A percentile compares a stretch with the other conserved stretches of the same genome.
These are phyloP conservation scores for Prunella strophiata DNA, from an alignment of 2,797 vertebrate species.

Conservation along the genomic window DNA sequence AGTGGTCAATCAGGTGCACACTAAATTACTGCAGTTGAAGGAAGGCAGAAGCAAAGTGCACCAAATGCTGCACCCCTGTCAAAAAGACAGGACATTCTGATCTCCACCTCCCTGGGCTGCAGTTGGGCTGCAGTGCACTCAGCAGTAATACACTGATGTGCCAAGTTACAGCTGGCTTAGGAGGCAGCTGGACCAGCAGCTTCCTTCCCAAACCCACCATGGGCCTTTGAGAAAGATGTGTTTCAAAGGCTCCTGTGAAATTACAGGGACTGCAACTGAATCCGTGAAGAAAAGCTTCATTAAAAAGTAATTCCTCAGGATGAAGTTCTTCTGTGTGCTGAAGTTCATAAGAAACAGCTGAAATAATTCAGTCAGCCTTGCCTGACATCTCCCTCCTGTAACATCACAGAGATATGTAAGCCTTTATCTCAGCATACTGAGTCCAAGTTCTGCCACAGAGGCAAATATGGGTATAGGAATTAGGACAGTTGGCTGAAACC, in stretches of 20 bases:
- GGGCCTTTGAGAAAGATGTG: background rate
- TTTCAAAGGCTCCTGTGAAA: background rate
- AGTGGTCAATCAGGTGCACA: background rate
- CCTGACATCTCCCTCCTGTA: background rate
- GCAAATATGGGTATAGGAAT: background rate
- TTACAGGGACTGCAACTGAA: background rate
- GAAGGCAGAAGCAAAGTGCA: background rate
- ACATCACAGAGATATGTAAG: too few species aligned
- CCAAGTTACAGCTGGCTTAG: background rate
- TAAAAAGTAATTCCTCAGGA: background rate
- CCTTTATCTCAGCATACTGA: background rate
- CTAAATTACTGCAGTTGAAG: background rate
- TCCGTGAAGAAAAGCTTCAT: background rate
- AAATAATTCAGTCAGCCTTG: background rate
- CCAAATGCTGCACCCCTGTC: background rate
- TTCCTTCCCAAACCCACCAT: too few species aligned
- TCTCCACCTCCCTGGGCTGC: background rate
- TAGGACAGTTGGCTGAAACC: background rate
- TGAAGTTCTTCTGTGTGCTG: background rate
- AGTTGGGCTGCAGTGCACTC: background rate
- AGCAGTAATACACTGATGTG: too few species aligned
- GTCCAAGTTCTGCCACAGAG: background rate
- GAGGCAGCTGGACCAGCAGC: background rate
- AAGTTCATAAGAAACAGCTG: background rate
- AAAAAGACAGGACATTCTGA: background rate